phyloP scores from a whole-genome alignment of 2,888 invertebrate genomes.

The Microplitis deprimator region DNA sequence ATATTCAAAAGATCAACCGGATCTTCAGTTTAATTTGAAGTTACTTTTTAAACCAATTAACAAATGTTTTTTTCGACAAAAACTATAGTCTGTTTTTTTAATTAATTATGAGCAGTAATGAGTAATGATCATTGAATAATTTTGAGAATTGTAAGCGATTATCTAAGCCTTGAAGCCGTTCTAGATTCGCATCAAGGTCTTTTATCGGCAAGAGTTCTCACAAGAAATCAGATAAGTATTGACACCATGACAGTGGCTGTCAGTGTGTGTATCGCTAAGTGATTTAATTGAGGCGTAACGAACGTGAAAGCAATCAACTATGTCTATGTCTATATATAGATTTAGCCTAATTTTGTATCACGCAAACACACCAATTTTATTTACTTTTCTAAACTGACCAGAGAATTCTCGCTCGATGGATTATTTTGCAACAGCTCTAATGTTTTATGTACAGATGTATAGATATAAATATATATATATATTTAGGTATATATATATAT shows the following conservation, averaged over 20 bases:
- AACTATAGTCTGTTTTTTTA: too few relatives aligned
- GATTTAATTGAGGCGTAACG: constrained; percentile 25
- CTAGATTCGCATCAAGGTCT: constrained; percentile 15
- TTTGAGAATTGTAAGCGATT: background rate
- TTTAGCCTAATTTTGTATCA: constrained; percentile 58
- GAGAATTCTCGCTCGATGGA: constrained; percentile 3
- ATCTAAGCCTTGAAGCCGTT: constrained; percentile 4
- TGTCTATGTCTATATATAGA: constrained; percentile 53
- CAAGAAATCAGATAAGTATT: constrained; percentile 5
- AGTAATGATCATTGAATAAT: background rate
- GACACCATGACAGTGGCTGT: background rate
- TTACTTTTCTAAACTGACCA: constrained; percentile 17
- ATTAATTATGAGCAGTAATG: background rate
- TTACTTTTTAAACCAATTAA: background rate
- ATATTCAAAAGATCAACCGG: background rate
- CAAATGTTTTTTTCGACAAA: too few relatives aligned
- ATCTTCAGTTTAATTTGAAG: background rate
- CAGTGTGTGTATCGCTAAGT: background rate
- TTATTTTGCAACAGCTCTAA: constrained; percentile 24
- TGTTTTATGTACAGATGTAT: background rate
- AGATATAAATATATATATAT: background rate
- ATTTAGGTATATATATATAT: constrained; percentile 21
- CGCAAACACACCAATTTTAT: constrained; percentile 38
- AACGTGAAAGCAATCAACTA: constrained; percentile 38
- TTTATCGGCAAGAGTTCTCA: constrained; percentile 3